Evolutionary conservation across 2,113 vertebrate species (phyloP), one percentile per base, ranked within the genome.

Genomic region (Petromus typicus): DNA sequence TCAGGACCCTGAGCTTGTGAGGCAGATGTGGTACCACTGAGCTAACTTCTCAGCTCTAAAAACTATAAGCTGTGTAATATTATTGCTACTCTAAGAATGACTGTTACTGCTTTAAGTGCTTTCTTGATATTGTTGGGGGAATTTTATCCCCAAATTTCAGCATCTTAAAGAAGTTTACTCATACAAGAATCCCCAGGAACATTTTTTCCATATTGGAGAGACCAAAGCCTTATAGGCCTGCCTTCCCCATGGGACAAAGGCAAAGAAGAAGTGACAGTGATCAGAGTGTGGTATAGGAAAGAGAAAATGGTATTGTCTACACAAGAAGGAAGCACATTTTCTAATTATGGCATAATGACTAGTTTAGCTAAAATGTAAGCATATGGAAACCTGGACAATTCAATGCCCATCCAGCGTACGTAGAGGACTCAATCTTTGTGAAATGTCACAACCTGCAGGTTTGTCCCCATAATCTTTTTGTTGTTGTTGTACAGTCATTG

Each of bases 321-420:
- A 95, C 73, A 97, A 97, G 98, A 96, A 93, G 91, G 95, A 89
- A 88, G 84, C 93, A 79, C 76, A 12, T 96, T 81, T 94, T 98
- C 88, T 96, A 88, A 94, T 97, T 63, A 88, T 96, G 95, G 94
- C 90, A 95, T 96, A 97, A 13, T 51, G 57, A 97, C 92, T 96
- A 91, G 91, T 96, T 98, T 97, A 98, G 45, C 90, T 96, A 94
- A 98, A 95, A 96, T 90, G 59, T 92, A 89, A 97, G 84, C 97
- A 90, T 96, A 94, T 79, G 80, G n/a, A 96, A 97, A 86, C 76
- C 25, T 84, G 76, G 82, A 78, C 90, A 87, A 97, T 96, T 95
- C 92, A 97, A 79, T 92, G 2, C 63, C 85, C 85, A 88, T 97
- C 92, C 83, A 84, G 14, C 10, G 10, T 34, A 63, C 80, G 80